Conservation (phyloP, 1,140 invertebrate species). For the Chelonus insularis region DNA sequence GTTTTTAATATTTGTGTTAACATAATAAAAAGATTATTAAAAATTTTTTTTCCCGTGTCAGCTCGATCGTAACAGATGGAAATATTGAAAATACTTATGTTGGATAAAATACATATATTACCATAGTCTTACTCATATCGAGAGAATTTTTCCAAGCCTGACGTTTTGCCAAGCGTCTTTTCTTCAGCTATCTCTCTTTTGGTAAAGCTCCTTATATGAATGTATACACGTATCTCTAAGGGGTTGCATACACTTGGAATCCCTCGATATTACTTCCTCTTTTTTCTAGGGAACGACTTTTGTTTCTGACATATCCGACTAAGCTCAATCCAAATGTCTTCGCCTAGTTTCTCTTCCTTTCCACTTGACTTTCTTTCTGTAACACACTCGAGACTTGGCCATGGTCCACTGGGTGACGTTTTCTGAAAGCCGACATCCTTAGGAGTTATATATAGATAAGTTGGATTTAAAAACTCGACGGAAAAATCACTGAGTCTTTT, state of each 20-base stretch:
- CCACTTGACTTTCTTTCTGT: not conserved
- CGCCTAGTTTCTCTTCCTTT: not conserved
- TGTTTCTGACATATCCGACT: slow-evolving; percentile 16
- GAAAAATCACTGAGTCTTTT: not conserved
- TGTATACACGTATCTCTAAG: not conserved
- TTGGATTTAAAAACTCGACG: not conserved
- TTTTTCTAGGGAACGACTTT: slow-evolving; percentile 7
- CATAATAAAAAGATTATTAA: no score
- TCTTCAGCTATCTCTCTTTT: not conserved
- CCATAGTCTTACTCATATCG: not conserved
- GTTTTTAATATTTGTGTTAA: no score
- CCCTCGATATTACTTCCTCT: slow-evolving; percentile 16
- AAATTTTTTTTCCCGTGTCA: no score
- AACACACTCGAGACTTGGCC: not conserved
- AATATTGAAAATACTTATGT: not conserved
- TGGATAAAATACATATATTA: not conserved
- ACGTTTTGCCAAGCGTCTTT: not conserved
- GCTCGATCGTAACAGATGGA: no score
- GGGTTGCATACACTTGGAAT: not conserved
- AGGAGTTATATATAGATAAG: not conserved
- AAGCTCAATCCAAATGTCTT: not conserved
- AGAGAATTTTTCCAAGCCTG: not conserved
- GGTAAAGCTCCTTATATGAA: not conserved
- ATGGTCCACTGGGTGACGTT: not conserved
- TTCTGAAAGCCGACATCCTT: not conserved